These are phyloP conservation scores for Hydriomena furcata DNA, from an alignment of 2,888 invertebrate genomes.

Conservation along the genomic window DNA sequence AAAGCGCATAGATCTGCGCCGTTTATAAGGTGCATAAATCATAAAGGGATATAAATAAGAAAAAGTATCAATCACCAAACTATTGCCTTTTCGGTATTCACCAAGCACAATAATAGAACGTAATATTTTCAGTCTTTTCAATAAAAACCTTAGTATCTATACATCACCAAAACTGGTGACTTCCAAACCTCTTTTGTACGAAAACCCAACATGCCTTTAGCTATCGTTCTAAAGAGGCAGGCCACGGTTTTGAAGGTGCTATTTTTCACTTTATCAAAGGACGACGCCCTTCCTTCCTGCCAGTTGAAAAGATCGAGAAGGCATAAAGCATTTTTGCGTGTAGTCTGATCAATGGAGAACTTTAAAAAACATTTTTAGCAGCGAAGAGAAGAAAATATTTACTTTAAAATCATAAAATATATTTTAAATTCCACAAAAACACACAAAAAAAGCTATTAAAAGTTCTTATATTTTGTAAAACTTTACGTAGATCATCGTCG, in stretches of 20 bases:
- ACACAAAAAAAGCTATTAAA: too few relatives aligned
- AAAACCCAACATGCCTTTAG: conserved; percentile 48
- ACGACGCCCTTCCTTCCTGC: conserved; percentile 71
- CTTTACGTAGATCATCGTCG: too few relatives aligned
- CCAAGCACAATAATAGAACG: background rate
- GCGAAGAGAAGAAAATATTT: background rate
- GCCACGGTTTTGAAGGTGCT: conserved; percentile 65
- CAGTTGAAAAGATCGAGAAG: conserved; percentile 69
- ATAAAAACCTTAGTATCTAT: conserved; percentile 21
- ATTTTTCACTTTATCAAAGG: conserved; percentile 80
- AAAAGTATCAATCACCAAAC: too few relatives aligned
- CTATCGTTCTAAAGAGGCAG: conserved; percentile 54
- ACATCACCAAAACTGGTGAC: conserved; percentile 41
- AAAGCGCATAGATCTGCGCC: too few relatives aligned
- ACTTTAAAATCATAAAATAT: too few relatives aligned
- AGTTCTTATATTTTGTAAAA: too few relatives aligned
- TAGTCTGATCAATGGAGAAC: conserved; percentile 4
- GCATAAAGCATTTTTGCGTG: conserved; percentile 64
- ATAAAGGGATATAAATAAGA: too few relatives aligned
- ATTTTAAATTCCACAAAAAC: too few relatives aligned
- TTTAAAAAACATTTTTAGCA: conserved; percentile 2
- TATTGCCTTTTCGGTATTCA: background rate
- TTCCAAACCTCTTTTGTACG: conserved; percentile 46
- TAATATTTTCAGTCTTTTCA: conserved; percentile 15
- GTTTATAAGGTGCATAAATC: background rate